These are phyloP conservation scores for Mellivora capensis DNA, from an alignment of 2,113 vertebrate genomes.

Conservation along the genomic window DNA sequence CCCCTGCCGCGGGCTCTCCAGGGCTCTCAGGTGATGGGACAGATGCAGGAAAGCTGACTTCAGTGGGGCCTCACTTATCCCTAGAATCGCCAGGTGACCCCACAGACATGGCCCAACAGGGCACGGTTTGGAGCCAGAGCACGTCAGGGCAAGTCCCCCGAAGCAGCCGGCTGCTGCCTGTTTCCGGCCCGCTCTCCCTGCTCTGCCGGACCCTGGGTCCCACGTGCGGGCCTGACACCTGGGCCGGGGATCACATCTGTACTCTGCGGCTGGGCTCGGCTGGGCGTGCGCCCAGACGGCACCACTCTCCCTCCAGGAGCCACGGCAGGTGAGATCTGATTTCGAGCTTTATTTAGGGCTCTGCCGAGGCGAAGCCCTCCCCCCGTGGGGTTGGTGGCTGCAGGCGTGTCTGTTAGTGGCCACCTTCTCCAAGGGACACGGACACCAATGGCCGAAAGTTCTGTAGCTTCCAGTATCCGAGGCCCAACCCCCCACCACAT, in stretches of 20 bases:
- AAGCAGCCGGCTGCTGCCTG: neutral
- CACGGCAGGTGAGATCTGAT: no score
- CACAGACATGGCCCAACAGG: neutral
- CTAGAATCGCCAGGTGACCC: neutral
- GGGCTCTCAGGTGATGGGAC: neutral
- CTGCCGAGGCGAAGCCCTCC: neutral
- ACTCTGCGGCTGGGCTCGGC: neutral
- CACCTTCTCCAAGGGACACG: neutral
- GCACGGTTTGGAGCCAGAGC: neutral
- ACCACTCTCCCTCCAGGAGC: neutral
- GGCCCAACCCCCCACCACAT: neutral
- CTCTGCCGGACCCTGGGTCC: neutral
- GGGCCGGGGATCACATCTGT: neutral
- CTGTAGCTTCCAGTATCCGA: neutral
- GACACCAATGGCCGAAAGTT: neutral
- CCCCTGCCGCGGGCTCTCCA: neutral
- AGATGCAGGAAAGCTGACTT: neutral
- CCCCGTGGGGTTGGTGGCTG: accelerated
- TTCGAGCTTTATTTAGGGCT: neutral
- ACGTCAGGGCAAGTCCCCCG: neutral
- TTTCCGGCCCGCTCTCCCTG: neutral
- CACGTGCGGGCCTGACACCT: neutral
- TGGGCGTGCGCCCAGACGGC: accelerated
- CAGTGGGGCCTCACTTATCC: neutral
- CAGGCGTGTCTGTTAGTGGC: accelerated